Percentiles rank a stretch among this genome's conserved stretches.
Evolutionary conservation across 2,888 invertebrate genomes (phyloP).

Genomic region (Clanis bilineata): DNA sequence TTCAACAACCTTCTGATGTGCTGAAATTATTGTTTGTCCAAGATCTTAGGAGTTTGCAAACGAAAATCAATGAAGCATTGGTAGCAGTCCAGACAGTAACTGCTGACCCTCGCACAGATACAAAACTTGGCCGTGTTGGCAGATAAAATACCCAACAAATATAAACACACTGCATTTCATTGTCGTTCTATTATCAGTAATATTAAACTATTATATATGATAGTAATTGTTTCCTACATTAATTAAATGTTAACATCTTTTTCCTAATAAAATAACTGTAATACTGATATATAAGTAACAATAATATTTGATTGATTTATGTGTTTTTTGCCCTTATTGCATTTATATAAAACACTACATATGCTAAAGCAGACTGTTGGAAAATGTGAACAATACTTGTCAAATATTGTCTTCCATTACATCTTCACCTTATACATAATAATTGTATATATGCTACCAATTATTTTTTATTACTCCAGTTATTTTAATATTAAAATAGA

Average conservation of each 20-base stretch:
- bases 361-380: too few species aligned
- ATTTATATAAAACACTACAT: too few species aligned
- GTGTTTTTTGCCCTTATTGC: too few species aligned
- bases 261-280: too few species aligned
- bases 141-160: slow-evolving; percentile 47
- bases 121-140: slow-evolving; percentile 96
- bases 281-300: too few species aligned
- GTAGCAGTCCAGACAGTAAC: slow-evolving; percentile 96
- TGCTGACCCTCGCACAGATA: slow-evolving; percentile 98
- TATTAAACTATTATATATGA: background rate
- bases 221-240: background rate
- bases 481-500: too few species aligned
- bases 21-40: slow-evolving; percentile 90
- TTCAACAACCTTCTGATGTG: slow-evolving; percentile 83
- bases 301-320: too few species aligned
- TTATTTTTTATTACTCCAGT: too few species aligned
- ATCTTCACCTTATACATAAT: background rate
- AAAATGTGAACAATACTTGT: background rate
- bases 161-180: background rate
- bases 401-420: background rate
- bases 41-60: slow-evolving; percentile 93
- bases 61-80: slow-evolving; percentile 95
- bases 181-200: background rate
- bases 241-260: too few species aligned
- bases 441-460: too few species aligned